These are phyloP conservation scores for Anneissia japonica DNA, from an alignment of 35 echinoderm and acorn worm genomes.

Conservation along the genomic window DNA sequence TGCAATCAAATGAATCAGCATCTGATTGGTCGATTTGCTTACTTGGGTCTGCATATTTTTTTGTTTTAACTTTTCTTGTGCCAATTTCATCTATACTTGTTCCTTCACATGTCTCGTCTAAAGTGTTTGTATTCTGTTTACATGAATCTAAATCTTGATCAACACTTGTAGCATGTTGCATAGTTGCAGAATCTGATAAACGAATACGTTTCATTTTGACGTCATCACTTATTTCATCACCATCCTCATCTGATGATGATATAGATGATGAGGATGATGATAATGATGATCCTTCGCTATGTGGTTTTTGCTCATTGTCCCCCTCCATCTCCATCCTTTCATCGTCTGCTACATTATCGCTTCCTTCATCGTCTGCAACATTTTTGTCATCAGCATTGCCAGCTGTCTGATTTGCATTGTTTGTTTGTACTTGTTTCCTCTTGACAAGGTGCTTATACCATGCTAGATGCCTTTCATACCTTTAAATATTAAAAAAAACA, in stretches of 20 bases:
- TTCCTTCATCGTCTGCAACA: neutral
- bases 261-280: neutral
- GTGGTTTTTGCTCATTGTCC: neutral
- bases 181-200: too few species aligned
- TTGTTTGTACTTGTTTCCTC: neutral
- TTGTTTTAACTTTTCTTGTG: neutral
- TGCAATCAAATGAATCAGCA: neutral
- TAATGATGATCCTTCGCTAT: neutral
- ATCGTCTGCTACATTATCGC: neutral
- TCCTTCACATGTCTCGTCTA: neutral
- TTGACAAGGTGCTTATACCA: constrained; percentile 45
- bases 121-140: too few species aligned
- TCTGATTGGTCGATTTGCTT: too few species aligned
- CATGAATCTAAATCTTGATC: too few species aligned
- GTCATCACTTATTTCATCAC: neutral
- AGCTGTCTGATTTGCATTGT: neutral
- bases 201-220: too few species aligned
- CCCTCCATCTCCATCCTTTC: neutral
- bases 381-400: neutral
- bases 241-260: neutral
- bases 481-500: too few species aligned
- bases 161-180: too few species aligned
- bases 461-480: constrained; percentile 75
- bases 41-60: too few species aligned
- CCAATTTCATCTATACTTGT: neutral